These are phyloP conservation scores for Lontra canadensis DNA, from an alignment of 2,113 vertebrate genomes.

Conservation along the genomic window DNA sequence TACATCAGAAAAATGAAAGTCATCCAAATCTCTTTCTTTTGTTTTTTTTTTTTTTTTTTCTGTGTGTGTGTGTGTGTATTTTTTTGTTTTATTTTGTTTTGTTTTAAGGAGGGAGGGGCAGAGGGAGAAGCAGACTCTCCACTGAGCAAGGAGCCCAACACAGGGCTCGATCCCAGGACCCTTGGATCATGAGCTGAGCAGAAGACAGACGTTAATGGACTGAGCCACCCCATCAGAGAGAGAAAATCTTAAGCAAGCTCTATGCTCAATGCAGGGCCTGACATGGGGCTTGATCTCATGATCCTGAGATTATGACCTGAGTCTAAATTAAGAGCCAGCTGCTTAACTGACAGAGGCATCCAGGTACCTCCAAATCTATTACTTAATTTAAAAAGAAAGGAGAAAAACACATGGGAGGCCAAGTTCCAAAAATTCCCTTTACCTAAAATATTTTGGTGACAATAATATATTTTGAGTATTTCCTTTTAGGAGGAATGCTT, in stretches of 20 bases:
- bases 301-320: background rate
- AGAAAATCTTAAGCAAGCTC: background rate
- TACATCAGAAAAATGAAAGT: background rate
- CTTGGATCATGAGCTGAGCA: background rate
- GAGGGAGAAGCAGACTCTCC: background rate
- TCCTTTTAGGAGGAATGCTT: background rate
- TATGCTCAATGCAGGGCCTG: background rate
- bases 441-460: background rate
- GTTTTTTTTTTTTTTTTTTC: too few relatives aligned
- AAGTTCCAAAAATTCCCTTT: background rate
- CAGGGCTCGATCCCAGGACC: background rate
- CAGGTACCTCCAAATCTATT: background rate
- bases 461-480: background rate
- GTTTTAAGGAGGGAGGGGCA: background rate
- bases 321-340: background rate
- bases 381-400: constrained; percentile 7
- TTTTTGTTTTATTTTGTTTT: too few relatives aligned
- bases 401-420: background rate
- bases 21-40: background rate
- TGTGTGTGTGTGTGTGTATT: too few relatives aligned
- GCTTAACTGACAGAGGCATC: background rate
- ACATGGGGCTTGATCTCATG: background rate
- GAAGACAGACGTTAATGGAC: background rate
- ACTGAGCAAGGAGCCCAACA: background rate
- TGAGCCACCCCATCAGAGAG: background rate